Conservation (phyloP, 2,888 invertebrate species). For the Sarcophaga caerulescens region DNA sequence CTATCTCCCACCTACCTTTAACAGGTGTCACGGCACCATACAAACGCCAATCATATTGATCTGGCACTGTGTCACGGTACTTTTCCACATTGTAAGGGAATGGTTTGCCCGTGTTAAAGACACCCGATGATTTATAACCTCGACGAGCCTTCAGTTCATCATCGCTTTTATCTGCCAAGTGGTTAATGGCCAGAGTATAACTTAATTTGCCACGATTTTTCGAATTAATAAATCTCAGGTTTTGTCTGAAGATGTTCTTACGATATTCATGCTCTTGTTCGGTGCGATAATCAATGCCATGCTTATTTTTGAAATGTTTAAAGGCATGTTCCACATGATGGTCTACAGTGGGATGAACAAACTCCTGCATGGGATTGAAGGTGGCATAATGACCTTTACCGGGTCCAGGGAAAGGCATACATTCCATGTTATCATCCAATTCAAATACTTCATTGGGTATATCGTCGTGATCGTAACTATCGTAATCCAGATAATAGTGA, state of each 20-base stretch:
- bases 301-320: constrained; percentile 86
- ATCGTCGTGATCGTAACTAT: constrained; percentile 85
- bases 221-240: constrained; percentile 90
- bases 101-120: constrained; percentile 87
- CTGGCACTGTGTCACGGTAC: constrained; percentile 85
- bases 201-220: constrained; percentile 89
- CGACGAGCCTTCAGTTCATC: constrained; percentile 89
- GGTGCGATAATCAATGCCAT: constrained; percentile 86
- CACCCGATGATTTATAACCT: constrained; percentile 85
- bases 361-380: constrained; percentile 97
- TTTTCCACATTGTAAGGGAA: constrained; percentile 87
- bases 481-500: constrained; percentile 94
- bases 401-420: constrained; percentile 93
- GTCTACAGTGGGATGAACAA: constrained; percentile 86
- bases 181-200: constrained; percentile 91
- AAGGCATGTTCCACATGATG: constrained; percentile 92
- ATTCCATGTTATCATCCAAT: constrained; percentile 84
- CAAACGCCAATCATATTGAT: constrained; percentile 93
- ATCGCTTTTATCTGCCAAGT: constrained; percentile 91
- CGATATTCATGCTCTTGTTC: constrained; percentile 87
- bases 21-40: constrained; percentile 96
- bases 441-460: constrained; percentile 87
- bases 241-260: constrained; percentile 92
- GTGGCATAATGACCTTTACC: constrained; percentile 91
- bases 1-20: constrained; percentile 84